Percentiles rank a stretch among this genome's conserved stretches.
Evolutionary conservation across 2,888 invertebrate genomes (phyloP).

Genomic region (Pantelozetes paolii): DNA sequence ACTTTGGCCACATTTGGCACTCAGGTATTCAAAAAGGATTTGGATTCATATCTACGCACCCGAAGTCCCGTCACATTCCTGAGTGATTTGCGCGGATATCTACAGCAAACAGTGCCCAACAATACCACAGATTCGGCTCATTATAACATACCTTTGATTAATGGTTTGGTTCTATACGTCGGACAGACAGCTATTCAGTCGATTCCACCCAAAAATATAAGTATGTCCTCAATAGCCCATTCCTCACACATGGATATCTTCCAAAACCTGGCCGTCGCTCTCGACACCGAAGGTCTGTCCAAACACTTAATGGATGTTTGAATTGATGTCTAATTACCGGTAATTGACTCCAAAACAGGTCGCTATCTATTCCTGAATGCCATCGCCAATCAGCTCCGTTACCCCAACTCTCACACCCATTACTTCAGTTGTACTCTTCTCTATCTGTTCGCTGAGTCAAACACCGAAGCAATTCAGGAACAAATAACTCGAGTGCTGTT

Average conservation of each 20-base stretch:
- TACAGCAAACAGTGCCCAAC: slow-evolving; percentile 14
- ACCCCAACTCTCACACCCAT: slow-evolving; percentile 99
- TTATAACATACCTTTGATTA: slow-evolving; percentile 96
- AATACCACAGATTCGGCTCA: slow-evolving; percentile 26
- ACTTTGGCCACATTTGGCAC: slow-evolving; percentile 83
- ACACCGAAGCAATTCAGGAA: slow-evolving; percentile 95
- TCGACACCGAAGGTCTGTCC: slow-evolving; percentile 85
- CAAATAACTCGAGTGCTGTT: slow-evolving; percentile 93
- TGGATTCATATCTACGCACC: slow-evolving; percentile 92
- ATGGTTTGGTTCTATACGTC: slow-evolving; percentile 94
- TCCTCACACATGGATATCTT: slow-evolving; percentile 99
- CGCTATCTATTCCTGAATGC: slow-evolving; percentile 96
- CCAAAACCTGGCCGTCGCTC: slow-evolving; percentile 95
- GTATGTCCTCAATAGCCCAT: slow-evolving; percentile 96
- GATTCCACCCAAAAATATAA: slow-evolving; percentile 86
- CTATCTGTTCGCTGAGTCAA: slow-evolving; percentile 95
- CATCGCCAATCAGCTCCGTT: slow-evolving; percentile 95
- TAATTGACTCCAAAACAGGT: slow-evolving; percentile 51
- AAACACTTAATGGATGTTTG: neutral
- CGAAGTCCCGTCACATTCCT: slow-evolving; percentile 91
- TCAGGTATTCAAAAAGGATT: slow-evolving; percentile 84
- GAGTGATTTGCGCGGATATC: slow-evolving; percentile 72
- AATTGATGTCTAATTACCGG: slow-evolving; percentile 22
- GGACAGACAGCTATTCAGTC: slow-evolving; percentile 92
- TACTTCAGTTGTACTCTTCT: slow-evolving; percentile 97